phyloP scores from a whole-genome alignment of 2,888 invertebrate genomes.

The Drosophila affinis region DNA sequence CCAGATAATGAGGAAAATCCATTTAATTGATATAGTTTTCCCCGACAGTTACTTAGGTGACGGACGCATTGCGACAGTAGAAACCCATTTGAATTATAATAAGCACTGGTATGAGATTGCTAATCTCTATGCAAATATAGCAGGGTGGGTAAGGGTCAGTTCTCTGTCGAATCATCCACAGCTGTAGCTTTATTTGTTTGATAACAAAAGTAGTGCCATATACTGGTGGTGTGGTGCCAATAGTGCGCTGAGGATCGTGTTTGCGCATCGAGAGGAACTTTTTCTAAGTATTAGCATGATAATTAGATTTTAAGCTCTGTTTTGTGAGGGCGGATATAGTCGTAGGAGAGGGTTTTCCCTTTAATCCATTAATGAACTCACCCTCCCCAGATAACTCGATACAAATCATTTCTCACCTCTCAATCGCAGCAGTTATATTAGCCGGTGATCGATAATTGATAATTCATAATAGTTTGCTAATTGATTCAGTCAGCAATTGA shows the following conservation, averaged over 20 bases:
- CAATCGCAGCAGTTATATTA: neutral
- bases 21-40: neutral
- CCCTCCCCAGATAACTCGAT: neutral
- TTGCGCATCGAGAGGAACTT: constrained; percentile 7
- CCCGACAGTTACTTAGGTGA: neutral
- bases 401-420: constrained; percentile 11
- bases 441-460: neutral
- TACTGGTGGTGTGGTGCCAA: constrained; percentile 5
- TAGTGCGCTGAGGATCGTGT: constrained; percentile 14
- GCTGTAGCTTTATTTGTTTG: neutral
- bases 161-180: neutral
- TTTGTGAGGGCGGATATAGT: neutral
- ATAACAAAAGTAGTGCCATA: neutral
- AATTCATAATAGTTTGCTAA: constrained; percentile 5
- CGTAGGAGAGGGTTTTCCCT: neutral
- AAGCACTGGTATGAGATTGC: neutral
- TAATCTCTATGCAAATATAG: constrained; percentile 13
- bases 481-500: constrained; percentile 2
- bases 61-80: neutral
- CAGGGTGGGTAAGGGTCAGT: constrained; percentile 13
- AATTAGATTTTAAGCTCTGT: neutral
- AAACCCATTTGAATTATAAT: constrained; percentile 10
- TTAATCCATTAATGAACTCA: neutral
- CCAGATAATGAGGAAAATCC: neutral
- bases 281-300: constrained; percentile 4